Percentiles rank a stretch among this genome's conserved stretches.
Conservation (phyloP, 2,888 invertebrate genomes). For the Chydorus sphaericus region DNA sequence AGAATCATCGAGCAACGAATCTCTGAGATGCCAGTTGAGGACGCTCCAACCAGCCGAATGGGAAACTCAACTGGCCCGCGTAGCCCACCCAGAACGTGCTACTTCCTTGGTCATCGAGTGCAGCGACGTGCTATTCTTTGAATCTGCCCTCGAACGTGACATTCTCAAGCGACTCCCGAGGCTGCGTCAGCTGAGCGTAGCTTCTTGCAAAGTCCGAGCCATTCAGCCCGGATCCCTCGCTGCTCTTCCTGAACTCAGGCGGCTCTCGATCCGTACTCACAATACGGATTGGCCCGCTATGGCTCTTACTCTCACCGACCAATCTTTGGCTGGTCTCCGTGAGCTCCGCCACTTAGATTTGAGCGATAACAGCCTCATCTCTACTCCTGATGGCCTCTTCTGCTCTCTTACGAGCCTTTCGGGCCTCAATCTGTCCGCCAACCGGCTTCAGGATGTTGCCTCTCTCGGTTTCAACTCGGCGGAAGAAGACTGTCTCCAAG, state of each 20-base stretch:
- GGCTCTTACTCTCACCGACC: conserved; percentile 56
- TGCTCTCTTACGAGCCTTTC: conserved; percentile 50
- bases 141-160: conserved; percentile 56
- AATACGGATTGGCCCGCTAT: conserved; percentile 67
- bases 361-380: conserved; percentile 67
- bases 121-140: conserved; percentile 58
- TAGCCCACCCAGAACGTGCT: conserved; percentile 28
- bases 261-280: conserved; percentile 52
- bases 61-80: conserved; percentile 3
- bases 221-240: conserved; percentile 53
- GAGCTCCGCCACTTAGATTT: conserved; percentile 66
- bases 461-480: conserved; percentile 49
- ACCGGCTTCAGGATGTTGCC: conserved; percentile 53
- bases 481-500: conserved; percentile 21
- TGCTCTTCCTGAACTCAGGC: conserved; percentile 47
- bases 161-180: conserved; percentile 38
- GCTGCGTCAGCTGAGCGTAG: conserved; percentile 50
- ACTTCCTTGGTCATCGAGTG: conserved; percentile 50
- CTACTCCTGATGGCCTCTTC: conserved; percentile 53
- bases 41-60: conserved; percentile 14
- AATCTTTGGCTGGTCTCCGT: conserved; percentile 57
- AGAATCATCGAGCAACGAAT: not conserved
- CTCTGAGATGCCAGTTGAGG: conserved; percentile 10
- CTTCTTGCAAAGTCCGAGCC: conserved; percentile 60
- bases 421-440: conserved; percentile 54